A percentile compares a stretch with the other conserved stretches of the same genome.
phyloP scores from a whole-genome alignment of 2,113 vertebrate genomes.

The Cyprinodon tularosa region DNA sequence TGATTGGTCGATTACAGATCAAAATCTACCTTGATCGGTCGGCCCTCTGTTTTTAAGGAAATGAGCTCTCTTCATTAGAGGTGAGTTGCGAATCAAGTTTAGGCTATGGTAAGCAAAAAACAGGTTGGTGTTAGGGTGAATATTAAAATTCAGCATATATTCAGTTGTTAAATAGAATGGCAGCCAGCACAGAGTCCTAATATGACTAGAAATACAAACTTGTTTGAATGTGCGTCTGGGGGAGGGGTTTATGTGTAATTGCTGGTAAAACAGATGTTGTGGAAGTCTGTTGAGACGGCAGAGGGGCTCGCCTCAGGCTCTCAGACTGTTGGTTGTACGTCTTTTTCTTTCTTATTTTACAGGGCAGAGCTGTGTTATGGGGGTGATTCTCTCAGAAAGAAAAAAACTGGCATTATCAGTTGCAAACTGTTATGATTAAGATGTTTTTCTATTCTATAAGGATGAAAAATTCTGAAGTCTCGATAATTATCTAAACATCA shows the following conservation, averaged over 20 bases:
- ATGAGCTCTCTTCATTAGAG: too few species aligned
- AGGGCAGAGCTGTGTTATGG: constrained; percentile 33
- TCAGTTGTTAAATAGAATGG: too few species aligned
- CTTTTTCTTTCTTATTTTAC: neutral
- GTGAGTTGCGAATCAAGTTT: too few species aligned
- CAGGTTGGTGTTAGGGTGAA: too few species aligned
- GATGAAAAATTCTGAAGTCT: neutral
- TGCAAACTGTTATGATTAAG: constrained; percentile 26
- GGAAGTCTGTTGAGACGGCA: constrained; percentile 47
- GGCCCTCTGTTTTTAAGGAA: too few species aligned
- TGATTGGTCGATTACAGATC: too few species aligned
- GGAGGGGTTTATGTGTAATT: constrained; percentile 4
- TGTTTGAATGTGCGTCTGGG: constrained; percentile 14
- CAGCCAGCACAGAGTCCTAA: too few species aligned
- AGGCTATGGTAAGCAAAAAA: too few species aligned
- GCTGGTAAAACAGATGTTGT: constrained; percentile 57
- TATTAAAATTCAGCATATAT: too few species aligned
- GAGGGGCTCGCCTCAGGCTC: constrained; percentile 38
- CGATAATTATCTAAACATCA: constrained; percentile 1
- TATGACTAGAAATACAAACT: too few species aligned
- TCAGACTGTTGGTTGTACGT: constrained; percentile 40
- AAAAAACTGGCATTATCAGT: neutral
- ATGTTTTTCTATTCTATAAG: neutral
- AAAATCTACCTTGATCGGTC: too few species aligned
- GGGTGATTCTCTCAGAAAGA: constrained; percentile 11